Base-by-base conservation (phyloP, 2,113 vertebrate genomes). In the Balaenoptera acutorostrata region DNA sequence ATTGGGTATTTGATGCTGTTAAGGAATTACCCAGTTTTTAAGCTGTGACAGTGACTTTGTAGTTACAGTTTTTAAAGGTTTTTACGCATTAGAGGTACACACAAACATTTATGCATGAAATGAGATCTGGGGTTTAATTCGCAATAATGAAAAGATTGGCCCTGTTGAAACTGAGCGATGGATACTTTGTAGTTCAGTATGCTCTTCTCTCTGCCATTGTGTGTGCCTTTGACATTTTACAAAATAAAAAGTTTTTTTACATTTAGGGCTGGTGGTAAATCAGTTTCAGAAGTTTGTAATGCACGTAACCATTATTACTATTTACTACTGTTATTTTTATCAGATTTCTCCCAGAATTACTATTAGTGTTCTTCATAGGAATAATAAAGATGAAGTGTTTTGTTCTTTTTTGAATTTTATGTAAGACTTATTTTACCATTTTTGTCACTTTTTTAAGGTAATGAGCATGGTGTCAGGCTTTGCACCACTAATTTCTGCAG, bases 391-490 rank as follows among this genome's bases (percentile, higher is more conserved):
- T 85, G 14, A 75, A 33, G 20, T 82, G 57, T 14, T 72, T 0
- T 90, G 8, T 29, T 52, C 2, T 71, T 89, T 93, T 71, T 52
- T 66, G 3, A 69, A n/a, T 31, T 66, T 17, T 64, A 46, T 23
- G 0, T 39, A 66, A 81, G 59, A 75, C 63, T 95, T 20, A 33
- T 27, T 94, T 80, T 88, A 93, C 8, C 44, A 2, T 83, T 94
- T 93, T 8, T 87, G 85, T 46, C 20, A 0, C 29, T 87, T 66
- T 9, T 72, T 98, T 84, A 97, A 99, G 99, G 99, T 99, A 46
- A 99, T 99, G 99, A 99, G 99, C 93, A 98, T 99, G 98, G 99
- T 99, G 55, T 99, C 99, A 3, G 99, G 99, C 96, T 99, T 99
- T 98, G 99, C 99, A 61, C 99, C 99, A 2, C 98, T 99, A 95